Base-by-base conservation (phyloP, 2,113 vertebrate species). In the Zapus hudsonius region DNA sequence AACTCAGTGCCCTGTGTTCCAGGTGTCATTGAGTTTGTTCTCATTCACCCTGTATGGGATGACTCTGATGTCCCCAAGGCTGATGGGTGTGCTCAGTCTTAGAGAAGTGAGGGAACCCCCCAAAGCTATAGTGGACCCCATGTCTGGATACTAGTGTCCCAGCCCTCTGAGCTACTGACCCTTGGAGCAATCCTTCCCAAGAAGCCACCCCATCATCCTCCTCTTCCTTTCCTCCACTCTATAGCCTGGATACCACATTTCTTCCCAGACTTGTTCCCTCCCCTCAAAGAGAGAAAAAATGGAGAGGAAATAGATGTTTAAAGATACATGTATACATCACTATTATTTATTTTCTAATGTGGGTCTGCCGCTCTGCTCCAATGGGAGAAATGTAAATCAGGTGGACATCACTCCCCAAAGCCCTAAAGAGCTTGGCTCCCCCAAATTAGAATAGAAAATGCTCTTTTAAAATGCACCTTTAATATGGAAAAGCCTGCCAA, bases 381-480 rank as follows among this genome's bases (percentile, higher is more conserved):
- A 97, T 95, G 96, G 97, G 97, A 97, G 92, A 97, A 97, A 98
- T 98, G 97, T 98, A 98, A 98, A 98, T 98, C 97, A 98, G 97
- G 90, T 97, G 97, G 98, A 98, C 98, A 98, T 94, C 40, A 72
- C 95, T 97, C 97, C 95, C 64, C 83, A 97, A 98, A 98, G 97
- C 97, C 98, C 97, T 97, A 97, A 98, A 98, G 97, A 98, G 97
- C 97, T 97, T 95, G 97, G 97, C 97, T 97, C 94, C 97, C 96
- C 97, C 96, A 98, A 98, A 98, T 98, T 98, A 98, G 97, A 98
- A 98, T 98, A 97, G 96, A 98, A 98, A 98, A 98, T 97, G 97
- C 97, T 98, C 97, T 97, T 98, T 97, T 98, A 97, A 98, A 98
- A 98, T 98, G 98, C 97, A 98, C 97, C 98, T 98, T 98, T 98